Base-by-base conservation (phyloP, 2,888 invertebrate genomes). In the Nowickia ferox region DNA sequence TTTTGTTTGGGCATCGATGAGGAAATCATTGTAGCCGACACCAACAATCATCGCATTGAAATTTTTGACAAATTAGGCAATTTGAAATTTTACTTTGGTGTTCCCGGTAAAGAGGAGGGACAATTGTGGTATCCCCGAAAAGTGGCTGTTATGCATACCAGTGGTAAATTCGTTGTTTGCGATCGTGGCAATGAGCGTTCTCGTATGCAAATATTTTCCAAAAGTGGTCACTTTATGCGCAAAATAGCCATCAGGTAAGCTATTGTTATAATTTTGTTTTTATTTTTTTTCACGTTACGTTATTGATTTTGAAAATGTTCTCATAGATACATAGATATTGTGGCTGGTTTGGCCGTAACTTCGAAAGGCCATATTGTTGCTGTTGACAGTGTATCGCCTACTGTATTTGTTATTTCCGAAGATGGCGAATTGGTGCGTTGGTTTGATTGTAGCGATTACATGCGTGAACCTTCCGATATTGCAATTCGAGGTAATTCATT, bases 361-460 rank as follows among this genome's bases (percentile, higher is more conserved):
- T 95, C 96, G 71, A 96, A 97, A 92, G 98, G 98, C 5, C 96
- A 98, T 89, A 98, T 99, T 89, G 98, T 98, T 72, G 98, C 98
- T 51, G 98, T 99, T 38, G 99, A 99, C 93, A 98, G 98, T 91
- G 98, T 99, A 69, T 98, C 98, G 61, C 98, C 99, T 9, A 98
- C 98, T 55, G 98, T 99, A 66, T 98, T 98, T 93, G 96, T 98
- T 87, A 96, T 98, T 89, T 96, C 97, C 74, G 98, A 98, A 93
- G 96, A 96, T 89, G 98, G 98, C 30, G 98, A 98, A 90, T 94
- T 99, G 89, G 94, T 98, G 89, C 96, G 97, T 91, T 99, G 98
- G 98, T 98, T 99, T 92, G 98, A 99, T 93, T 98, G 98, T 94
- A 98, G 98, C 92, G 97, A 98, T 93, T 97, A 97, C 93, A 99